These are phyloP conservation scores for Cotesia typhae DNA, from an alignment of 1,140 invertebrate species.

Conservation along the genomic window DNA sequence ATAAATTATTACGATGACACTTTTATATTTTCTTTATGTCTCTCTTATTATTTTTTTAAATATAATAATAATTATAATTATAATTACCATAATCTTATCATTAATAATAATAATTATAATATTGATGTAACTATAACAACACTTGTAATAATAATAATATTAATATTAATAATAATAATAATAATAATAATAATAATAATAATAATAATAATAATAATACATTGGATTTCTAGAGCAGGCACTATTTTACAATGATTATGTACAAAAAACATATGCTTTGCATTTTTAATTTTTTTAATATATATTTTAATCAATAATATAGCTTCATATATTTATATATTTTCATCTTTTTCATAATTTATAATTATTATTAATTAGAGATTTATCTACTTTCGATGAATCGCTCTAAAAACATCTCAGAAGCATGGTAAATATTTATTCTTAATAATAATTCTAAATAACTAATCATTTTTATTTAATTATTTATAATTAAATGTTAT, in stretches of 20 bases:
- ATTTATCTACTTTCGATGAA: constrained; percentile 34
- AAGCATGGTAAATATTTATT: background rate
- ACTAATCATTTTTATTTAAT: background rate
- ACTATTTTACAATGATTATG: constrained; percentile 60
- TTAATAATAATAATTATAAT: constrained; percentile 47
- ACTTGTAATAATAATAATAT: constrained; percentile 26
- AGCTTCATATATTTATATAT: constrained; percentile 11
- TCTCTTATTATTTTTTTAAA: constrained; percentile 42
- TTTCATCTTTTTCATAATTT: background rate
- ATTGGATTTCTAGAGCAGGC: constrained; percentile 42
- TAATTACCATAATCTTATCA: constrained; percentile 35
- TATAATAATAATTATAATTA: constrained; percentile 5
- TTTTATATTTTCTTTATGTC: constrained; percentile 36
- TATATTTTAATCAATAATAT: background rate
- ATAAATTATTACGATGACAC: background rate
- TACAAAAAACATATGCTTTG: constrained; percentile 52
- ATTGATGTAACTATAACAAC: no score
- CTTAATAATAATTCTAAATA: background rate
- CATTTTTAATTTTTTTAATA: background rate
- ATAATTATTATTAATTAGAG: background rate
- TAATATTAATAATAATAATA: constrained; percentile 47
- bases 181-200: constrained; percentile 47
- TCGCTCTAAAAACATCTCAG: constrained; percentile 32
- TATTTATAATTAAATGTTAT: background rate
- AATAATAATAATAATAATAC: constrained; percentile 47